Conservation (phyloP, 2,888 invertebrate species). For the Agrypnus murinus region DNA sequence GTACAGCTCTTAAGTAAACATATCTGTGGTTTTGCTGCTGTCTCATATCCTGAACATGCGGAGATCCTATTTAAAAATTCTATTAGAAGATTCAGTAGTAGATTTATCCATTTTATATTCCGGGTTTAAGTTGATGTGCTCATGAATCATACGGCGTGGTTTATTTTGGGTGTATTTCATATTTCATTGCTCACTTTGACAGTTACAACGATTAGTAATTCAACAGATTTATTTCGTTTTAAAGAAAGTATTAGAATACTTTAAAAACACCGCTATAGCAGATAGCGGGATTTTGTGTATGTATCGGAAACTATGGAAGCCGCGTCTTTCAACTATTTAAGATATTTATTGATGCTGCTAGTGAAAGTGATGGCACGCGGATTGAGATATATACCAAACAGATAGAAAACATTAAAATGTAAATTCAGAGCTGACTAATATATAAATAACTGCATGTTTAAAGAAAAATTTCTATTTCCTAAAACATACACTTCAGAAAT, state of each 20-base stretch:
- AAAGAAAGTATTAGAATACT: neutral
- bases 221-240: constrained; percentile 5
- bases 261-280: constrained; percentile 6
- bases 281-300: constrained; percentile 8
- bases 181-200: constrained; percentile 18
- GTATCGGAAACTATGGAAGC: neutral
- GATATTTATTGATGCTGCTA: neutral
- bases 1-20: neutral
- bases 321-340: neutral
- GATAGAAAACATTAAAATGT: no score
- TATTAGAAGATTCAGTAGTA: constrained; percentile 27
- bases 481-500: no score
- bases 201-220: constrained; percentile 12
- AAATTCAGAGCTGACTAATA: no score
- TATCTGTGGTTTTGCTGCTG: neutral
- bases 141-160: constrained; percentile 36
- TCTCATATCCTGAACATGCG: constrained; percentile 27
- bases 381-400: no score
- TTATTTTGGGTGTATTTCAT: constrained; percentile 25
- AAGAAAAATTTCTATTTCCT: no score
- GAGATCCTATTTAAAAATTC: constrained; percentile 22
- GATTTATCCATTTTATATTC: constrained; percentile 27
- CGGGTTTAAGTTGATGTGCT: constrained; percentile 34
- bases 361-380: constrained; percentile 2
- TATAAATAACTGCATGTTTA: no score